Evolutionary conservation across 2,888 invertebrate genomes (phyloP).

Genomic region (Limenitis camilla): DNA sequence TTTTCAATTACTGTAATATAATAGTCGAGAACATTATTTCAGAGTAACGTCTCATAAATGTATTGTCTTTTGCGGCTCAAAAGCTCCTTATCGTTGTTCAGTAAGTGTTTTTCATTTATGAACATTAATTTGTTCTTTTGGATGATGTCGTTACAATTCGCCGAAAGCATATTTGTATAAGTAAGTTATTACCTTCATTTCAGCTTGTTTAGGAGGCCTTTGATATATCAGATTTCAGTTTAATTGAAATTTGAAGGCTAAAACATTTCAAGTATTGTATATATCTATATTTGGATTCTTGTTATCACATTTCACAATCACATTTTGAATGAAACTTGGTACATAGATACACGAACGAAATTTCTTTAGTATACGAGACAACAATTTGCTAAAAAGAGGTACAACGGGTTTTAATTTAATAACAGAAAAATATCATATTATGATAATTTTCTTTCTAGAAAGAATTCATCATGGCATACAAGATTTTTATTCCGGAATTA

Average conservation of each 20-base stretch:
- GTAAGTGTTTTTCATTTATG: slow-evolving; percentile 17
- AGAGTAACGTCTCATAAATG: slow-evolving; percentile 15
- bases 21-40: slow-evolving; percentile 6
- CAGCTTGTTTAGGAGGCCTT: slow-evolving; percentile 3
- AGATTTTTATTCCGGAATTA: too few relatives aligned
- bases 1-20: slow-evolving; percentile 13
- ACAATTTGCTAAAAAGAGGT: too few relatives aligned
- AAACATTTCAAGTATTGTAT: not conserved
- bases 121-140: slow-evolving; percentile 10
- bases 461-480: too few relatives aligned
- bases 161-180: slow-evolving; percentile 10
- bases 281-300: not conserved
- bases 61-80: slow-evolving; percentile 22
- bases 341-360: too few relatives aligned
- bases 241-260: slow-evolving; percentile 1
- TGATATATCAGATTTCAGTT: slow-evolving; percentile 12
- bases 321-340: too few relatives aligned
- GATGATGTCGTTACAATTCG: slow-evolving; percentile 11
- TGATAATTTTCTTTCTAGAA: too few relatives aligned
- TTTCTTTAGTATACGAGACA: too few relatives aligned
- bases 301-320: too few relatives aligned
- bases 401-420: too few relatives aligned
- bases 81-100: slow-evolving; percentile 24
- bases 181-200: slow-evolving; percentile 7
- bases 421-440: too few relatives aligned